A percentile compares a stretch with the other conserved stretches of the same genome.
Evolutionary conservation across 2,797 vertebrate species (phyloP).

Genomic region (Peromyscus nudipes): DNA sequence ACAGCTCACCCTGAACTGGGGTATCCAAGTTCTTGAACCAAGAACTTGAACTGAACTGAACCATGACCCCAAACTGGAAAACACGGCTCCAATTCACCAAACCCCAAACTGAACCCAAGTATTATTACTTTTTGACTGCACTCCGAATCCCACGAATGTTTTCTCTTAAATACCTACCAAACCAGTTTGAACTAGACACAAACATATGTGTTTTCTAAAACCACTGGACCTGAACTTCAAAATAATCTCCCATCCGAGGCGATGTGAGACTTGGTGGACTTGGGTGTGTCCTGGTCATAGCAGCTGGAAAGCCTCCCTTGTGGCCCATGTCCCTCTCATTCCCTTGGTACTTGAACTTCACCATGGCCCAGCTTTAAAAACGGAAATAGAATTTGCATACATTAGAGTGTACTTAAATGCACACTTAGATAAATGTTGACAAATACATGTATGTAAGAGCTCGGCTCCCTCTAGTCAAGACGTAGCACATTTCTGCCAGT

Average conservation of each 20-base stretch:
- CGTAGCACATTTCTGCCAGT: neutral
- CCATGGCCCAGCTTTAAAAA: neutral
- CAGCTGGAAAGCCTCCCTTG: neutral
- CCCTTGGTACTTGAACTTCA: neutral
- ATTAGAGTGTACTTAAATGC: neutral
- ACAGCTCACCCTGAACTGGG: neutral
- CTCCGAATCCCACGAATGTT: slow-evolving; percentile 78
- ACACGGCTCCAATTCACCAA: slow-evolving; percentile 74
- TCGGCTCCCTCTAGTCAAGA: neutral
- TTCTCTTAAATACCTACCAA: slow-evolving; percentile 76
- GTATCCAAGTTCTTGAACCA: slow-evolving; percentile 62
- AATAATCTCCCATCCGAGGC: slow-evolving; percentile 71
- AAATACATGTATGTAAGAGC: neutral
- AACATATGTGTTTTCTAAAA: slow-evolving; percentile 82
- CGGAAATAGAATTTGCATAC: neutral
- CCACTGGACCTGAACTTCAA: slow-evolving; percentile 79
- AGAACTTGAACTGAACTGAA: slow-evolving; percentile 80
- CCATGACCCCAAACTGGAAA: slow-evolving; percentile 73
- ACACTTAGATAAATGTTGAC: neutral
- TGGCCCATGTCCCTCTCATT: neutral
- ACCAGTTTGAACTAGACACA: slow-evolving; percentile 80
- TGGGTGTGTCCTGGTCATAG: slow-evolving; percentile 39
- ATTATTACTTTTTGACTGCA: slow-evolving; percentile 81
- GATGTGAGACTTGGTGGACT: slow-evolving; percentile 71
- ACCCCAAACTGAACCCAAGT: slow-evolving; percentile 78